A percentile compares a stretch with the other conserved stretches of the same genome.
Evolutionary conservation across 2,797 vertebrate species (phyloP).

Genomic region (Cirrhinus mrigala): DNA sequence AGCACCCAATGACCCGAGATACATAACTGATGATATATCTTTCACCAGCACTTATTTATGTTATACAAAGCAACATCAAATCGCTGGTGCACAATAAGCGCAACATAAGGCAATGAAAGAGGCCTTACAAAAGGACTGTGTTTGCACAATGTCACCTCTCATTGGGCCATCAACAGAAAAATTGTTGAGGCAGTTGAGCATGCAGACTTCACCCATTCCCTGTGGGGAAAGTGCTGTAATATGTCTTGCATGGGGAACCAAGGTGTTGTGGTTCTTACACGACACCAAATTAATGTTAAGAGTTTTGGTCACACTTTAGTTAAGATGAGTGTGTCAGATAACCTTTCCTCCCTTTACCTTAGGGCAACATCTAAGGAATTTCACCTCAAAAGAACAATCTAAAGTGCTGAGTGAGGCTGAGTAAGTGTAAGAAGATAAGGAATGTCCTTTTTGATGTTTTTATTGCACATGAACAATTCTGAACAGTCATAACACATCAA

Average conservation of each 20-base stretch:
- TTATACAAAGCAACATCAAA: neutral
- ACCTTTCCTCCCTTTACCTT: neutral
- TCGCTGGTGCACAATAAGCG: neutral
- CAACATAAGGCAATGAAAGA: neutral
- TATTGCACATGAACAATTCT: neutral
- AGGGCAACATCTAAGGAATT: neutral
- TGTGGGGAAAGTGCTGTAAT: neutral
- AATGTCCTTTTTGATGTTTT: neutral
- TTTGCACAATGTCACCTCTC: neutral
- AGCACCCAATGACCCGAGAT: neutral
- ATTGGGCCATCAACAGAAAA: neutral
- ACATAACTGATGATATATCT: neutral
- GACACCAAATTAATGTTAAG: neutral
- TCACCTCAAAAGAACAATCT: neutral
- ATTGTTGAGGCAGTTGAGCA: neutral
- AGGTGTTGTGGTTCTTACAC: neutral
- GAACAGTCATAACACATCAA: neutral
- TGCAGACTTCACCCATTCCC: neutral
- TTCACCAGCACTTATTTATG: neutral
- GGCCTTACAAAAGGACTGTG: neutral
- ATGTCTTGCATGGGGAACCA: neutral
- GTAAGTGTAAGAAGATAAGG: neutral
- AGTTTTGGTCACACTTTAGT: neutral
- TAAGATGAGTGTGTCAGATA: neutral
- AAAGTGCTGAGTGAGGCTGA: neutral